Base-by-base conservation (phyloP, 2,797 vertebrate genomes). In the Trachops cirrhosus region DNA sequence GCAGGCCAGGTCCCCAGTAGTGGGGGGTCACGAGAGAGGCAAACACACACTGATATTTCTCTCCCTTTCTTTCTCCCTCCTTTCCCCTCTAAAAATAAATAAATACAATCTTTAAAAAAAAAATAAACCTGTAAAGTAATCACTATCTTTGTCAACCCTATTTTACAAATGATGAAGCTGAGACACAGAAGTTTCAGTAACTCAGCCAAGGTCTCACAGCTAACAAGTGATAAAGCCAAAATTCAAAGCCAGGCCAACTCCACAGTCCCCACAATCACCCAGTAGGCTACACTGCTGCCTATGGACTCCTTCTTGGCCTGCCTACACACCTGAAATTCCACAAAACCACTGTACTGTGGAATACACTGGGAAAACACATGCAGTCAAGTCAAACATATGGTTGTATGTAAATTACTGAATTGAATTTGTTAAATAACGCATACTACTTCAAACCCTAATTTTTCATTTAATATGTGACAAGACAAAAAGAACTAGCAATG, bases 141-240 rank as follows among this genome's bases (percentile, higher is more conserved):
- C 29, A 24, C 39, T 73, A 54, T 44, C n/a, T 48, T 11, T 70
- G 34, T 48, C 22, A 70, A 32, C 48, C 7, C 73, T 41, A 29
- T 57, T 87, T 48, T 88, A 77, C 50, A 52, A 59, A 75, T 16
- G 21, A 86, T 16, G 54, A 80, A 22, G 21, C 57, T 41, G 52
- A 90, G 19, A 83, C 11, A 88, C 9, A 88, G 10, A 73, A 92
- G 21, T 14, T 9, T 87, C 67, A 87, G n/a, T 29, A 78, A 54
- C 29, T 34, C 32, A 29, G 59, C 41, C 67, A 37, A 84, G 39
- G 21, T 86, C 77, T 62, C 71, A 75, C 2, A 89, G n/a, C 37
- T 29, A 44, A 41, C 19, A 54, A 71, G n/a, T 22, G 15, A 62
- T 0, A 57, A 14, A 89, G 57, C 46, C 71, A 44, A 48, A 37